Conservation (phyloP, 2,113 vertebrate genomes). For the Gulo gulo region DNA sequence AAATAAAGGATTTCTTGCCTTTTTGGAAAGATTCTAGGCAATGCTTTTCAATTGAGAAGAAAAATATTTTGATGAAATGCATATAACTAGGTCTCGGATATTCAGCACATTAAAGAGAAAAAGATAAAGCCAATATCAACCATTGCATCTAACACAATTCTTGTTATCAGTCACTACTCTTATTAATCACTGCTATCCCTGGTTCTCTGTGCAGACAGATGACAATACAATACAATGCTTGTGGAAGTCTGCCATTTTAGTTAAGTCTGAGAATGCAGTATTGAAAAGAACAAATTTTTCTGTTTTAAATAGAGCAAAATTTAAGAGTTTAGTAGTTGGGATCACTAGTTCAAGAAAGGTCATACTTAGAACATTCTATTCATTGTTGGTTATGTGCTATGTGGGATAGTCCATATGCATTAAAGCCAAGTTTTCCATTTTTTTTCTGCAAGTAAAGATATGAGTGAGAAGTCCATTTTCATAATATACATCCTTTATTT, state of each 20-base stretch:
- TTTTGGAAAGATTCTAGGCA: background rate
- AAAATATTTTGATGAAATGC: background rate
- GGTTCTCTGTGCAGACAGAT: background rate
- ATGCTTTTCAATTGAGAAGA: background rate
- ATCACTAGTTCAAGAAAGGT: background rate
- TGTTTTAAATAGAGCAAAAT: slow-evolving; percentile 1
- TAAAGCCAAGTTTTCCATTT: background rate
- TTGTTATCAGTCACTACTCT: background rate
- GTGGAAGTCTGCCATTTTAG: background rate
- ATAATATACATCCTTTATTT: background rate
- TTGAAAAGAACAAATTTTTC: background rate
- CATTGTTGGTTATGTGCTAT: background rate
- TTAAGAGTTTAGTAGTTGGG: background rate
- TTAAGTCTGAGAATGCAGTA: background rate
- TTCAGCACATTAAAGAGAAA: background rate
- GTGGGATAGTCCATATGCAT: background rate
- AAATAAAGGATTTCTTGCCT: background rate
- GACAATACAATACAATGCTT: background rate
- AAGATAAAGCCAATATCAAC: background rate
- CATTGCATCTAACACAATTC: background rate
- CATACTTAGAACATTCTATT: background rate
- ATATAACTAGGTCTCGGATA: background rate
- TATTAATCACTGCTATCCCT: background rate
- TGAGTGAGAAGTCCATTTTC: background rate
- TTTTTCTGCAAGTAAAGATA: background rate